Evolutionary conservation across 2,888 invertebrate genomes (phyloP), one percentile per base, ranked within the genome.

Genomic region (Rambutsinella grinnellia): DNA sequence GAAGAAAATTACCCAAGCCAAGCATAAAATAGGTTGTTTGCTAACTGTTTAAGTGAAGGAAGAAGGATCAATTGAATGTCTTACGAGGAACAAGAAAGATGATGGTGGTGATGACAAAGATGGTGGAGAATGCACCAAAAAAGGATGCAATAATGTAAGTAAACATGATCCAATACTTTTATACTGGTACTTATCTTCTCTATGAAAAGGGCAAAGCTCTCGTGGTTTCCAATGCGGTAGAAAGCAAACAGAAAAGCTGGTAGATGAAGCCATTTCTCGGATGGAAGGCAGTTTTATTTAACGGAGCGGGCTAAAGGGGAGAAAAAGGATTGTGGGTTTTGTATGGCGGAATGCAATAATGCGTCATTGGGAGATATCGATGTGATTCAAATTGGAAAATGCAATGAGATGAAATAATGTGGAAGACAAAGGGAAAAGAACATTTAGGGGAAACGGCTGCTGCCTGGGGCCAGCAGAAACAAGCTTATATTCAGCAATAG

Each of bases 251-350:
- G 8, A 23, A 54, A 15, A 17, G 54, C 3, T 6, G 13, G 54
- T 3, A 21, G 54, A 54, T 21, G 23, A 49, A n/a, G n/a, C n/a
- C n/a, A n/a, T n/a, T n/a, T n/a, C n/a, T 56, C 6, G 15, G 21
- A 17, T 36, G 28, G 26, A 46, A 62, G 46, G 68, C 63, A 74
- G 67, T 62, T 61, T 68, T 75, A 76, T 69, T 76, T 76, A 76
- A 76, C 76, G 62, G 76, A 76, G 76, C 76, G 76, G 65, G 63
- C 68, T 63, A 46, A 61, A 60, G 60, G 66, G 65, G 54, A 36
- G 36, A 13, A 36, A 36, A 36, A 36, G 6, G 36, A 13, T 13
- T 36, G 36, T 13, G 13, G 13, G 6, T 36, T 13, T 36, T 36
- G 5, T 13, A 36, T 36, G 36, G 36, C 36, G 36, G 36, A 36